A percentile compares a stretch with the other conserved stretches of the same genome.
These are phyloP conservation scores for Drosophila acutilabella DNA, from an alignment of 2,888 invertebrate species.

Conservation along the genomic window DNA sequence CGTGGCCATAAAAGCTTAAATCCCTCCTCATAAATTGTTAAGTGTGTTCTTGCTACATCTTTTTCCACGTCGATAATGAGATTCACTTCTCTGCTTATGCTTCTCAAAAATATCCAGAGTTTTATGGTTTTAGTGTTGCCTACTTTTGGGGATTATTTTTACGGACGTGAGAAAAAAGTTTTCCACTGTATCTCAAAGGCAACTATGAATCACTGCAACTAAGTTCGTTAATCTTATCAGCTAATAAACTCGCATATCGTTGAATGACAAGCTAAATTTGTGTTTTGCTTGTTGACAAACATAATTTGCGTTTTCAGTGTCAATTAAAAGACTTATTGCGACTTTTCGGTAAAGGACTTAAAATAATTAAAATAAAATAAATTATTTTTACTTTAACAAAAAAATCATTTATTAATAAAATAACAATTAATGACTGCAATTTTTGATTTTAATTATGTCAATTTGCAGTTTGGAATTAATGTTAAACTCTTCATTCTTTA, in stretches of 20 bases:
- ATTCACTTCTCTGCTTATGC: background rate
- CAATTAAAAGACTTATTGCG: too few relatives aligned
- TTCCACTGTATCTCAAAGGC: background rate
- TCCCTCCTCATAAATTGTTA: slow-evolving; percentile 35
- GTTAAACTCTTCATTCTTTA: slow-evolving; percentile 41
- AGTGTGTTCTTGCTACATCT: slow-evolving; percentile 13
- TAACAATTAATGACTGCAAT: background rate
- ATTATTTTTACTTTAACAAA: too few relatives aligned
- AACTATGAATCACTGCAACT: background rate
- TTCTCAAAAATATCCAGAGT: background rate
- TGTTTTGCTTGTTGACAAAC: background rate
- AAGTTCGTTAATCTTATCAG: background rate
- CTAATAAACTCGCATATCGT: background rate
- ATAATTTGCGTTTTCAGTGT: background rate
- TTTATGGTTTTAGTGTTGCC: slow-evolving; percentile 1
- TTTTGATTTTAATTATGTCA: slow-evolving; percentile 16
- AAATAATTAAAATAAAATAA: too few relatives aligned
- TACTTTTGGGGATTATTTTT: slow-evolving; percentile 11
- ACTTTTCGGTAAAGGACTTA: too few relatives aligned
- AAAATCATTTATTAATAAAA: background rate
- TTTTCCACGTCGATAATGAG: slow-evolving; percentile 12
- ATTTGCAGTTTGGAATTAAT: slow-evolving; percentile 15
- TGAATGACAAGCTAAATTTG: background rate
- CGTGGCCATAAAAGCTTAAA: slow-evolving; percentile 44
- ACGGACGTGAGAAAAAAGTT: slow-evolving; percentile 1